Evolutionary conservation across 2,797 vertebrate species (phyloP).

Genomic region (Tapera naevia): DNA sequence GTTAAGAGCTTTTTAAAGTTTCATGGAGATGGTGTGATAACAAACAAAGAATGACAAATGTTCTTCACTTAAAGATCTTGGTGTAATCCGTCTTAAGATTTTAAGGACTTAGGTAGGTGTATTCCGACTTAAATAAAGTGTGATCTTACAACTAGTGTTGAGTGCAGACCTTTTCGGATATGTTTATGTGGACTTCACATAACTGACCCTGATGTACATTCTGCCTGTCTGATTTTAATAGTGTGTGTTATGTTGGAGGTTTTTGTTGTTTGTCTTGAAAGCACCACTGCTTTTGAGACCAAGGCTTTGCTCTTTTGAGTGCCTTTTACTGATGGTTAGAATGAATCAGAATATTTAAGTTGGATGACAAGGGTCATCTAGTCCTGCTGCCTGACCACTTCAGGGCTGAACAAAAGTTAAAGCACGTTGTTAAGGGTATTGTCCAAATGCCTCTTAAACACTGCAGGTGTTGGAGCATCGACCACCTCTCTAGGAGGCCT

Average conservation of each 20-base stretch:
- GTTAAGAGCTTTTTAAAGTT: background rate
- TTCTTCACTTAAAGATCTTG: background rate
- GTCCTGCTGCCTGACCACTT: background rate
- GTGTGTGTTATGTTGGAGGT: background rate
- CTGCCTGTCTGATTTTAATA: background rate
- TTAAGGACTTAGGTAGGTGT: background rate
- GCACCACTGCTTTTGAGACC: background rate
- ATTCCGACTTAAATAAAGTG: background rate
- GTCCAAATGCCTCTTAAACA: background rate
- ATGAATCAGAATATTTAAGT: background rate
- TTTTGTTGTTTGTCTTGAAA: background rate
- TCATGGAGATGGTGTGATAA: background rate
- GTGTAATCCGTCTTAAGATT: background rate
- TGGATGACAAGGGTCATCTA: no score
- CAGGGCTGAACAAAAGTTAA: no score
- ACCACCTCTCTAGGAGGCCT: background rate
- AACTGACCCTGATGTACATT: background rate
- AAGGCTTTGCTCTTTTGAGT: background rate
- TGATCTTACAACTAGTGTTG: background rate
- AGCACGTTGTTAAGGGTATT: background rate
- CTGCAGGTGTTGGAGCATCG: no score
- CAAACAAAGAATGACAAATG: background rate
- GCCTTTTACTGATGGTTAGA: background rate
- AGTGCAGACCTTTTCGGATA: background rate
- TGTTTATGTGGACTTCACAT: background rate